Base-by-base conservation (phyloP, 1,140 invertebrate genomes). In the Drosophila carrolli region DNA sequence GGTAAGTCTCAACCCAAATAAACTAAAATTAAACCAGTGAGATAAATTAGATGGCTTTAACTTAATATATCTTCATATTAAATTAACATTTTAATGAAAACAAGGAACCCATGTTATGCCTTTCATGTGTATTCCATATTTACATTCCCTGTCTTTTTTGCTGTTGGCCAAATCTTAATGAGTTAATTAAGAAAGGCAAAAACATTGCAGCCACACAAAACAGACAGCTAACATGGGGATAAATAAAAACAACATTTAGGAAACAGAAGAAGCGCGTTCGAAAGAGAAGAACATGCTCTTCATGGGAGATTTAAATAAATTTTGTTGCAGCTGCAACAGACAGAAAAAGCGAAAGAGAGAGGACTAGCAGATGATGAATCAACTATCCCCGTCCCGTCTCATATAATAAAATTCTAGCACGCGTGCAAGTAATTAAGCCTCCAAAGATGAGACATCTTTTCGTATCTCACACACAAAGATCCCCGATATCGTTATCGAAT, bases 181-280 rank as follows among this genome's bases (percentile, higher is more conserved):
- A 86, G 90, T 91, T 91, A 90, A 91, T 91, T 91, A 91, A 86
- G 73, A 37, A 59, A 71, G 58, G 71, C 80, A 81, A 73, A 77
- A 76, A 81, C 79, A 86, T 81, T 85, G 59, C 76, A 83, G 89
- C 81, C 67, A 50, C 62, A 72, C 43, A 67, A 74, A 85, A 68
- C 73, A 67, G 67, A 80, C 73, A 85, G 63, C 65, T 53, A 81
- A 73, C 76, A 78, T 68, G 63, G 14, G 57, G 43, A 79, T 63
- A 57, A 63, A 63, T 63, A 62, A 48, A 38, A 70, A 66, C 46
- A 86, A 81, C 56, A 60, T 73, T 71, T 35, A 50, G 41, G 65
- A 75, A 41, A 27, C 27, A 61, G 10, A 44, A 56, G 19, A 62
- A 48, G 38, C n/a, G 29, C 29, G 48, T 16, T 41, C 44, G 40